Base-by-base conservation (phyloP, 2,797 vertebrate genomes). In the Melanogrammus aeglefinus region DNA sequence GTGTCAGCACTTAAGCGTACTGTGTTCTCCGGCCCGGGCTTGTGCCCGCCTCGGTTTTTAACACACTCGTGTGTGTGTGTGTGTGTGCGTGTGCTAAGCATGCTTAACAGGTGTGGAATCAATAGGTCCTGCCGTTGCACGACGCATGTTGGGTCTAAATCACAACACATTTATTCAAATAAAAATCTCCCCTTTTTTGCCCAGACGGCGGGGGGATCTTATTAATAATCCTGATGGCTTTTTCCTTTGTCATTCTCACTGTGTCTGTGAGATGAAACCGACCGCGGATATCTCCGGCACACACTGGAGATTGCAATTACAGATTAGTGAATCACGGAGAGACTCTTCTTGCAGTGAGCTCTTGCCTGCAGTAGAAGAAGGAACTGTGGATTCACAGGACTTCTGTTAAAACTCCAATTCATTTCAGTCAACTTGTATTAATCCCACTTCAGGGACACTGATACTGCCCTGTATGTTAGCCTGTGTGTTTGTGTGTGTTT, bases 61-160 rank as follows among this genome's bases (percentile, higher is more conserved):
- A 71, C 69, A 71, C 69, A 29, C n/a, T 1, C 85, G 87, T 86
- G 89, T 82, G 75, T 24, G 29, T 31, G 29, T 86, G 89, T 82
- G 75, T 24, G 29, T 31, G 29, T 31, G 29, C 29, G 29, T 31
- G 29, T 31, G 29, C 77, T 89, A 83, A 83, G 85, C 89, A 88
- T 91, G 89, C 81, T 86, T 86, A 88, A 90, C 90, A 88, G 87
- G 89, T 90, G 90, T 88, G 88, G 91, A 91, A 93, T 93, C 92
- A 91, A 90, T 92, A 91, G 90, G 84, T 91, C 88, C 86, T 88
- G 87, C 90, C 76, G 75, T 75, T 83, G 86, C 81, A 36, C 82
- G 87, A 84, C 87, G 87, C 87, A 78, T 77, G 70, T 72, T 18
- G 57, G 82, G 74, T 80, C 83, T 85, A 89, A 88, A 91, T 91